Conservation (phyloP, 53 echinoderm and acorn worm species). For the Temnopleurus reevesii region DNA sequence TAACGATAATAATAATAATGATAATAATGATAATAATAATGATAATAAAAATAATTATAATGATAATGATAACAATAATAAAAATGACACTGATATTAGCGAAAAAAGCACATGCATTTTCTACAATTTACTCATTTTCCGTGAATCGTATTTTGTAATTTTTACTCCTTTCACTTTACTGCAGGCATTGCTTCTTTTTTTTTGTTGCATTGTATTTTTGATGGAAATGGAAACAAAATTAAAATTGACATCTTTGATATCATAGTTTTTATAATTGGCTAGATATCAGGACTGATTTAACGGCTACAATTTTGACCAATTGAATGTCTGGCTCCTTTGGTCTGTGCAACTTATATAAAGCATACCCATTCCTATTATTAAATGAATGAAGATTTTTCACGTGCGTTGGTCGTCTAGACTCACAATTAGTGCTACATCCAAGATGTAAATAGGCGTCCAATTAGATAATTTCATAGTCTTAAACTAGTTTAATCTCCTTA, state of each 20-base stretch:
- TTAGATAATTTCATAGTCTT: background rate
- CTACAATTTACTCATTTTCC: too few species aligned
- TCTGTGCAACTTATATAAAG: background rate
- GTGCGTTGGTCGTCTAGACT: slow-evolving; percentile 17
- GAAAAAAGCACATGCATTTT: too few species aligned
- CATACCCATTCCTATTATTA: background rate
- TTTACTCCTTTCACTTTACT: too few species aligned
- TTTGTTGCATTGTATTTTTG: background rate
- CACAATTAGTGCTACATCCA: background rate
- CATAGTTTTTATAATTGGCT: background rate
- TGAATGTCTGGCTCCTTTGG: background rate
- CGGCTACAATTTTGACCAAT: too few species aligned
- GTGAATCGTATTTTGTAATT: too few species aligned
- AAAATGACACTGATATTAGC: too few species aligned
- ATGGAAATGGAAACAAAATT: too few species aligned
- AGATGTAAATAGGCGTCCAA: background rate
- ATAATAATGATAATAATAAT: too few species aligned
- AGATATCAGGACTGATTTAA: background rate
- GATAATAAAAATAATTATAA: too few species aligned
- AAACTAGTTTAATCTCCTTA: slow-evolving; percentile 30
- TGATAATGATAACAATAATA: too few species aligned
- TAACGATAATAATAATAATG: too few species aligned
- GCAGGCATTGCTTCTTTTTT: too few species aligned
- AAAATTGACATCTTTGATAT: background rate
- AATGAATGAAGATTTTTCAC: background rate